These are phyloP conservation scores for Danionella cerebrum DNA, from an alignment of 2,113 vertebrate genomes.

Conservation along the genomic window DNA sequence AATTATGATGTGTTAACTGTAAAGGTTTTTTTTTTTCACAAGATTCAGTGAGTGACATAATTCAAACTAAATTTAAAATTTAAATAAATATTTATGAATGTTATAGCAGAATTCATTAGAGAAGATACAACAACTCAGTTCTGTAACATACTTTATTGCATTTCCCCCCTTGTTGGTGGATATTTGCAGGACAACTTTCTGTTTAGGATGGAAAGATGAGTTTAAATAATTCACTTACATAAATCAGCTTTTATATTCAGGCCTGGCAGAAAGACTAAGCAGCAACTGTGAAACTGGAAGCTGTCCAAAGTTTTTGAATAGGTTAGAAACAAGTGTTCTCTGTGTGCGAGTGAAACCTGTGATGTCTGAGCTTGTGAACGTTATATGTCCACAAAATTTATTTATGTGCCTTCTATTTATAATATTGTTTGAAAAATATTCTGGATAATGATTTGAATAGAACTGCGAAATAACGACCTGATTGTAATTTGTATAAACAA, in stretches of 20 bases:
- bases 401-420: background rate
- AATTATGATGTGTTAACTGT: too few species aligned
- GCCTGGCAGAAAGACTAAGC: constrained; percentile 39
- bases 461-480: background rate
- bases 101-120: too few species aligned
- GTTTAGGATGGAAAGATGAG: constrained; percentile 28
- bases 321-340: background rate
- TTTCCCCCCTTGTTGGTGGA: too few species aligned
- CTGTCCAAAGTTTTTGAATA: constrained; percentile 23
- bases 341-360: constrained; percentile 1
- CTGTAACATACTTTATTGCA: too few species aligned
- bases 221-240: constrained; percentile 55
- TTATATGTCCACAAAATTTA: background rate
- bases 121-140: too few species aligned
- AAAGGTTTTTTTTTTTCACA: too few species aligned
- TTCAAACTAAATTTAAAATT: too few species aligned
- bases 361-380: background rate
- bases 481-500: too few species aligned
- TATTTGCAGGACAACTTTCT: background rate
- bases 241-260: constrained; percentile 41
- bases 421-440: background rate
- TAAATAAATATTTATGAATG: too few species aligned
- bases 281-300: constrained; percentile 27
- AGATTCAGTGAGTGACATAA: too few species aligned
- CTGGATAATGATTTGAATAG: background rate